Evolutionary conservation across 2,113 vertebrate genomes (phyloP), one percentile per base, ranked within the genome.

Genomic region (Arenaria interpres): DNA sequence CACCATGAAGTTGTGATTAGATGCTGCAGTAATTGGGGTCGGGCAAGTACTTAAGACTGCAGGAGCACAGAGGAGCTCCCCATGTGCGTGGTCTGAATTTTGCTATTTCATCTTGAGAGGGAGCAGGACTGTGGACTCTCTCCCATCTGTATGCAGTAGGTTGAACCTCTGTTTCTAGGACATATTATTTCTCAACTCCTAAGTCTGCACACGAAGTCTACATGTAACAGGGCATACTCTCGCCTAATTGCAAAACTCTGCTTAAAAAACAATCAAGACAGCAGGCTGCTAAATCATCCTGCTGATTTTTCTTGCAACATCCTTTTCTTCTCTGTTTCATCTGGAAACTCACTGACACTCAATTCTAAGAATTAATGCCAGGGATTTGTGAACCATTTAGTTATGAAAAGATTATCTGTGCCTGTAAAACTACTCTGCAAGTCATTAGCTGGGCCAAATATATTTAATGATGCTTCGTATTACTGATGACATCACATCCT

Each of bases 251-350:
- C 94, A 96, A 90, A 94, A 93, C 54, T 56, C 67, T 64, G 50
- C 90, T 83, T 92, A 71, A 88, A 92, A 93, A 71, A 21, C 51
- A 77, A 16, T 67, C n/a, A n/a, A 75, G 85, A 64, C 45, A 53
- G 54, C n/a, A 74, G 67, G 46, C 80, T 93, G 60, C 46, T 95
- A 81, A 85, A 68, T 93, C 30, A 82, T 81, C 72, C 76, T 91
- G 43, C 64, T 94, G 80, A 59, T 95, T 79, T 89, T 62, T 66
- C 89, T 92, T 94, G 89, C 93, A 87, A 96, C 89, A 93, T 75
- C 27, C 18, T 77, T 76, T 90, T 75, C 46, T 48, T 24, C 33
- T 67, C 66, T 48, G 28, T 87, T 94, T 89, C 77, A 39, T 64
- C 35, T 78, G 84, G 68, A 82, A 91, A 72, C 50, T 86, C 75